Base-by-base conservation (phyloP, 2,888 invertebrate genomes). In the Nomada ferruginata region DNA sequence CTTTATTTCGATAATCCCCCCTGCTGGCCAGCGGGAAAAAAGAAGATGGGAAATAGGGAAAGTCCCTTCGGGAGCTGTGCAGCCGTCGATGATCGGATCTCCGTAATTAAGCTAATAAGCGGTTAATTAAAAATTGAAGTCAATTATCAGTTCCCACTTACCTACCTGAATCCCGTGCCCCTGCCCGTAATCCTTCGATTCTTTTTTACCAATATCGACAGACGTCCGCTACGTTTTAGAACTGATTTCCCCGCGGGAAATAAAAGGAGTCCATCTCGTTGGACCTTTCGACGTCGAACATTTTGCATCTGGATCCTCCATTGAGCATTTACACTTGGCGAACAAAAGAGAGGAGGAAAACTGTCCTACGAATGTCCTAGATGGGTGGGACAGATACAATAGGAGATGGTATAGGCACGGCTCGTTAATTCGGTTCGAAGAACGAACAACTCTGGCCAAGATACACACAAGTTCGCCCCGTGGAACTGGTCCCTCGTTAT, bases 1-100 rank as follows among this genome's bases (percentile, higher is more conserved):
- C 64, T 82, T 75, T 79, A 83, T 83, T 85, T 86, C 84, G 74
- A 69, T 78, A 74, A 77, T 74, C 78, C 50, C 53, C 29, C 5
- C 13, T 11, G 36, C 11, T 7, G 18, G 2, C n/a, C 15, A 18
- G 36, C 0, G 36, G 36, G 36, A 36, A 7, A 36, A 36, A n/a
- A 2, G 2, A 7, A 9, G 26, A 13, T 5, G 20, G n/a, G 13
- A 23, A 36, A 20, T 18, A 26, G 26, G 20, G 29, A 61, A 20
- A 44, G 53, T 50, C 53, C 42, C 66, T 42, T 47, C 23, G 73
- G 57, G 76, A 63, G 29, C 11, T 29, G 50, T 10, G 23, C 20
- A 10, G 18, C 15, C n/a, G 59, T 74, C 23, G 20, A 42, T 11
- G 20, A 65, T 74, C 23, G 26, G 42, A 59, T 65, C 59, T 10